A percentile compares a stretch with the other conserved stretches of the same genome.
These are phyloP conservation scores for Leucophenga maculata DNA, from an alignment of 2,888 invertebrate species.

Conservation along the genomic window DNA sequence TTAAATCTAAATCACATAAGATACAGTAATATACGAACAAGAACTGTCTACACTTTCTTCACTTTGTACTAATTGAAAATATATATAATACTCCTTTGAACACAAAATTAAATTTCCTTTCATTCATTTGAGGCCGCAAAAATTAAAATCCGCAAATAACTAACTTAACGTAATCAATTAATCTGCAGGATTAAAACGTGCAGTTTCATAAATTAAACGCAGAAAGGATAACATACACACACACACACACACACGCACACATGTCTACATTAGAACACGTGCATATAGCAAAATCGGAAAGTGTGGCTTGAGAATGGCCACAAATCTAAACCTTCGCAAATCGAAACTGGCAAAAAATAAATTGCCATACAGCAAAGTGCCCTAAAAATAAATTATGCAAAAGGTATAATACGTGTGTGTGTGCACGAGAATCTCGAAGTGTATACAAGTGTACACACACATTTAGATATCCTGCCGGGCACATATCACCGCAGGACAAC, in stretches of 20 bases:
- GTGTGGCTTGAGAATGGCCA: not conserved
- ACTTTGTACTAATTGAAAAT: no score
- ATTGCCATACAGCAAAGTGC: slow-evolving; percentile 1
- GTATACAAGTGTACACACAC: no score
- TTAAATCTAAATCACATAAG: no score
- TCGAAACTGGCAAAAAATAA: not conserved
- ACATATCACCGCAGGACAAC: no score
- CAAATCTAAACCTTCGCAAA: slow-evolving; percentile 3
- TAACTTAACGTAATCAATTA: slow-evolving; percentile 9
- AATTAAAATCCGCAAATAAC: not conserved
- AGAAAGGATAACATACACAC: no score
- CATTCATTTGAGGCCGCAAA: no score
- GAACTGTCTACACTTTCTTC: no score
- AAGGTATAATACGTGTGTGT: not conserved
- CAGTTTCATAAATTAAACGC: slow-evolving; percentile 13
- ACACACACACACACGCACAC: not conserved
- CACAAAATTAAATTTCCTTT: no score
- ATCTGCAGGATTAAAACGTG: slow-evolving; percentile 5
- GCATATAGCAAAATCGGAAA: not conserved
- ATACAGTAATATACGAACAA: no score
- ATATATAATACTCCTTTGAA: no score
- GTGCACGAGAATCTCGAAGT: no score
- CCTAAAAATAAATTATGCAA: slow-evolving; percentile 14
- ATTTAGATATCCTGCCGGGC: no score
- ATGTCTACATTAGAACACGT: not conserved